Evolutionary conservation across 2,797 vertebrate species (phyloP).

Genomic region (Poeciliopsis paucimaculata): DNA sequence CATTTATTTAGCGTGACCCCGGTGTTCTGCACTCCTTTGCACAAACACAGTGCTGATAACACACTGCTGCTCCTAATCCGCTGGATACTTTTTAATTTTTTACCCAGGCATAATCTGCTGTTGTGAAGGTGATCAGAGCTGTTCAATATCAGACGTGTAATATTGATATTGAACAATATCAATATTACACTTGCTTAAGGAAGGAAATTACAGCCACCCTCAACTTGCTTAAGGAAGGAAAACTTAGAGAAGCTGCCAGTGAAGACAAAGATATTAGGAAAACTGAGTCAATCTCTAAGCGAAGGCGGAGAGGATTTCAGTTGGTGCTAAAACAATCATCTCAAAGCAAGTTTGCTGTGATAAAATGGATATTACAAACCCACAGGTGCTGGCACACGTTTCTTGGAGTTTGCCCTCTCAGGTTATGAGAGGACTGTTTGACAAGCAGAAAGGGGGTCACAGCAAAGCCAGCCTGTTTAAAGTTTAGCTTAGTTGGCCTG

Average conservation of each 20-base stretch:
- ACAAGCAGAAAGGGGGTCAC: constrained; percentile 36
- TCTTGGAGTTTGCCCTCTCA: constrained; percentile 67
- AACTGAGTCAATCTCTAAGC: constrained; percentile 1
- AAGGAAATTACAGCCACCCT: no score
- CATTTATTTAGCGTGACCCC: not conserved
- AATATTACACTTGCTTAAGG: not conserved
- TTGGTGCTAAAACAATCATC: not conserved
- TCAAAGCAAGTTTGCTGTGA: constrained; percentile 7
- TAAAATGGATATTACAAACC: constrained; percentile 21
- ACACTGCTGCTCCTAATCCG: not conserved
- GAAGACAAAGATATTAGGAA: not conserved
- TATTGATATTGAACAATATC: no score
- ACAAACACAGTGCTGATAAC: constrained; percentile 8
- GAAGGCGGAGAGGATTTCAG: not conserved
- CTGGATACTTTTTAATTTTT: not conserved
- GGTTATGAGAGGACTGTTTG: constrained; percentile 44
- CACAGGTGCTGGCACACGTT: constrained; percentile 27
- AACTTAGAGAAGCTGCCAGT: not conserved
- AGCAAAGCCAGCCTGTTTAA: constrained; percentile 45
- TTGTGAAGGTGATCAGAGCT: not conserved
- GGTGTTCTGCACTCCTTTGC: not conserved
- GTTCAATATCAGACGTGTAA: not conserved
- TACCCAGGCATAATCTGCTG: not conserved
- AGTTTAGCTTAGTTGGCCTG: constrained; percentile 40
- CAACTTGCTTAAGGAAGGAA: not conserved